Evolutionary conservation across 2,888 invertebrate genomes (phyloP).

Genomic region (Conomelus anceps): DNA sequence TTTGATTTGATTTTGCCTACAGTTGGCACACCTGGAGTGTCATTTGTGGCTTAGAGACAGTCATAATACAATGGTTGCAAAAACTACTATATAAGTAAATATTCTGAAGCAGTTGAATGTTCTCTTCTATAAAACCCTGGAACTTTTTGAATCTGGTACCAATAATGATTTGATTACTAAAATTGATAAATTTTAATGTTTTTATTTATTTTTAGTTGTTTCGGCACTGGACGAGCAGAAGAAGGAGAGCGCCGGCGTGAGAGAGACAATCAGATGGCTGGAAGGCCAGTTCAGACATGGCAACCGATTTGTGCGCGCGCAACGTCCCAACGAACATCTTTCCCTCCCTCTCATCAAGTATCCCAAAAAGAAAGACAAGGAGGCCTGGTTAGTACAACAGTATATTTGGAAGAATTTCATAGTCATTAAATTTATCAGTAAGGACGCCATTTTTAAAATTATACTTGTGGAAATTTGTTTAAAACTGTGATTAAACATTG

Average conservation of each 20-base stretch:
- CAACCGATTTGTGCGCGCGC: slow-evolving; percentile 78
- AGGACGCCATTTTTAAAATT: too few relatives aligned
- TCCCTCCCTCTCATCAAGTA: slow-evolving; percentile 65
- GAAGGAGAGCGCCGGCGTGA: slow-evolving; percentile 71
- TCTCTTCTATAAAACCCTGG: background rate
- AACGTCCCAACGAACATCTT: slow-evolving; percentile 73
- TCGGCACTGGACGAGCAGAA: slow-evolving; percentile 84
- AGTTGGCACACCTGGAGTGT: too few relatives aligned
- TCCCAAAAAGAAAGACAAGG: slow-evolving; percentile 68
- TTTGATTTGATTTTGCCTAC: too few relatives aligned
- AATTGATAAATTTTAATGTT: background rate
- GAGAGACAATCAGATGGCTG: slow-evolving; percentile 90
- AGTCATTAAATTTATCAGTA: slow-evolving; percentile 18
- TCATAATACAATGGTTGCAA: too few relatives aligned
- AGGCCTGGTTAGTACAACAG: slow-evolving; percentile 50
- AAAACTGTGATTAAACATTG: too few relatives aligned
- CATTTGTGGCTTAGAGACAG: too few relatives aligned
- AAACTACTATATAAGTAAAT: too few relatives aligned
- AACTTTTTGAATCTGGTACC: background rate
- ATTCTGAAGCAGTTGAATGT: background rate
- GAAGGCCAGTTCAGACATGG: slow-evolving; percentile 81
- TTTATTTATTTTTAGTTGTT: slow-evolving; percentile 57
- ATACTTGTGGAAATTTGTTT: too few relatives aligned
- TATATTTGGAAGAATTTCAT: background rate
- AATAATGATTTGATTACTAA: background rate